Conservation (phyloP, 2,888 invertebrate species). For the Nephrotoma flavescens region DNA sequence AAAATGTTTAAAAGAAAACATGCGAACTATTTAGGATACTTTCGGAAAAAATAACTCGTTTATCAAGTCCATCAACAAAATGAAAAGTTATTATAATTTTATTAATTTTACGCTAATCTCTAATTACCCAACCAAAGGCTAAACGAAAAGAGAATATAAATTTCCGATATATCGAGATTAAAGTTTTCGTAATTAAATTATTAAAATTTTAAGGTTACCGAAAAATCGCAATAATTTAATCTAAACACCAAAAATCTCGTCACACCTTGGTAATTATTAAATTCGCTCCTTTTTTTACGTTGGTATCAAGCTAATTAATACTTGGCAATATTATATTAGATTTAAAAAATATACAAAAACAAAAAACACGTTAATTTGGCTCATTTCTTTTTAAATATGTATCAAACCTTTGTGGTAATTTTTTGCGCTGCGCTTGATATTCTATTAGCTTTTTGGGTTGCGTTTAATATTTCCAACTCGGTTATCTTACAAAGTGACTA, state of each 20-base stretch:
- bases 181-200: not conserved
- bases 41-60: not conserved
- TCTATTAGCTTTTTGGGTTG: not conserved
- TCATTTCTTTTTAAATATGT: not conserved
- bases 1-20: not conserved
- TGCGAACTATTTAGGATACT: not conserved
- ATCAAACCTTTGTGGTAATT: conserved; percentile 46
- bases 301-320: not conserved
- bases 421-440: conserved; percentile 43
- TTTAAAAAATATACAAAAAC: not conserved
- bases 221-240: not conserved
- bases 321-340: not conserved
- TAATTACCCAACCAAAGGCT: not conserved
- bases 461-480: conserved; percentile 39
- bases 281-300: not conserved
- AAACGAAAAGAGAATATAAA: not conserved
- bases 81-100: not conserved
- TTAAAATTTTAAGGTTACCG: not conserved
- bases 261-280: not conserved
- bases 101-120: not conserved
- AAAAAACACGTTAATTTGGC: not conserved
- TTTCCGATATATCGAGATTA: not conserved
- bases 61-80: not conserved
- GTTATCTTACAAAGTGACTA: conserved; percentile 48
- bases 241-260: not conserved